These are phyloP conservation scores for Callinectes sapidus DNA, from an alignment of 2,888 invertebrate species.

Conservation along the genomic window DNA sequence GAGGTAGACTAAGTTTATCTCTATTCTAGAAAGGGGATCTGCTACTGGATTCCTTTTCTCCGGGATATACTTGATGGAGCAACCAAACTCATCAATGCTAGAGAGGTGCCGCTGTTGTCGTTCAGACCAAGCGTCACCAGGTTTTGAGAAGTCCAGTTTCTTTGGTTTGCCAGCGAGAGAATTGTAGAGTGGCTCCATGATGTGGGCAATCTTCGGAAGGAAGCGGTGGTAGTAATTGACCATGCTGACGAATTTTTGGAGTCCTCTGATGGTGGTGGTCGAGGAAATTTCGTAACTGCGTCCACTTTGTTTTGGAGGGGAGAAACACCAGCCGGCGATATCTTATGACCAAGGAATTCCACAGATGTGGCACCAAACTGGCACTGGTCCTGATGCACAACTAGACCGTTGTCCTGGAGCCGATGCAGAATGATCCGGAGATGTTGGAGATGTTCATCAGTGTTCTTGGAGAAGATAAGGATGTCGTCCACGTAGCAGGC, in stretches of 20 bases:
- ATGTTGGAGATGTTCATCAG: too few species aligned
- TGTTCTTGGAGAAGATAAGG: too few species aligned
- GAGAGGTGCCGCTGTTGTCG: conserved; percentile 24
- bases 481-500: too few species aligned
- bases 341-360: conserved; percentile 36
- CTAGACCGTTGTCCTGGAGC: too few species aligned
- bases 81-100: not conserved
- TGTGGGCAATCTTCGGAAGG: too few species aligned
- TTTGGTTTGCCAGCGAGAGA: conserved; percentile 26
- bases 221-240: not conserved
- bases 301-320: conserved; percentile 23
- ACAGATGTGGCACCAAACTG: too few species aligned
- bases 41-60: not conserved
- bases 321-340: conserved; percentile 28
- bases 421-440: too few species aligned
- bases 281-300: conserved; percentile 12
- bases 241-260: conserved; percentile 41
- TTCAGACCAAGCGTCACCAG: conserved; percentile 8
- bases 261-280: conserved; percentile 6
- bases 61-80: too few species aligned
- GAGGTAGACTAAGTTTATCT: too few species aligned
- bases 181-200: too few species aligned
- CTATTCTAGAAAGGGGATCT: not conserved
- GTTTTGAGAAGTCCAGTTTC: not conserved
- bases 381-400: too few species aligned